Evolutionary conservation across 2,113 vertebrate species (phyloP), one percentile per base, ranked within the genome.

Genomic region (Dasyprocta punctata): DNA sequence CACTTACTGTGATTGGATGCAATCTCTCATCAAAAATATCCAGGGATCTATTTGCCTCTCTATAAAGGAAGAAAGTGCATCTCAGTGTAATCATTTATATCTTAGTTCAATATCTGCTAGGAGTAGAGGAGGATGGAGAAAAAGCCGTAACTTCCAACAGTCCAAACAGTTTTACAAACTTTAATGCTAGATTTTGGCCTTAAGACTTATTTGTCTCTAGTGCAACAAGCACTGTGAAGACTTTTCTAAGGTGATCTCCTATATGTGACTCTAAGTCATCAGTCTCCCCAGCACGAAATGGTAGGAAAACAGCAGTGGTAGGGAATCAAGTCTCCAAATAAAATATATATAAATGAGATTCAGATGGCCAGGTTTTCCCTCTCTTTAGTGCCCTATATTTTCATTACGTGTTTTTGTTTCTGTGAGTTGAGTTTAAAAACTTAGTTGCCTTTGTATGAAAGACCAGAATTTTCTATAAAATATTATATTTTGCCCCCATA

Each of bases 21-120:
- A 98, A 98, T 98, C 99, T 98, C 98, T 99, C 99, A 98, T 99
- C 99, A 98, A 99, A 99, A 98, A 99, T 99, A 98, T 99, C 99
- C 98, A 99, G 97, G 60, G 99, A 99, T 98, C 99, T 98, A 97
- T 99, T 98, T 10, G 99, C 99, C 98, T 99, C 99, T 98, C 99
- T 99, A 94, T 33, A 98, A 99, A 49, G 9, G 49, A 49, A 49
- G 49, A 49, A 49, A 49, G 49, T 49, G 87, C 65, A 7, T 54
- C 52, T 54, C 8, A 54, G 52, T 54, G 52, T 11, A 54, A 13
- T 54, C 8, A 54, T 54, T 54, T 12, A 13, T 54, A 54, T 54
- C 52, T 54, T 54, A 54, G 52, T 54, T 54, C 7, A 54, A 54
- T 10, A 88, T 90, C 60, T 90, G 24, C 52, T 82, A 33, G 28